Conservation (phyloP, 2,113 vertebrate species). For the Cynoglossus semilaevis region DNA sequence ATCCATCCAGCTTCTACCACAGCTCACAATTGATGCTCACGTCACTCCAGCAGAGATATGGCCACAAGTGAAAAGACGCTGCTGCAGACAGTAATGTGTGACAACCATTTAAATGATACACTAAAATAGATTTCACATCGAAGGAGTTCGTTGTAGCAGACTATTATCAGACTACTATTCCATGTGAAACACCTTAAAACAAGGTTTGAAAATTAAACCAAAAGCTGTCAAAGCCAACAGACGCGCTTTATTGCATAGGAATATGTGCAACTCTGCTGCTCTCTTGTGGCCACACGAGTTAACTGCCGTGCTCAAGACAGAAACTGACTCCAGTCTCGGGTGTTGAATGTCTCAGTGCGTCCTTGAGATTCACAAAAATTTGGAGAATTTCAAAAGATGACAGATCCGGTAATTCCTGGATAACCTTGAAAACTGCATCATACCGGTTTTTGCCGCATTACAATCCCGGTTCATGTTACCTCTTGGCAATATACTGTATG, state of each 20-base stretch:
- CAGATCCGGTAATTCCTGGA: too few relatives aligned
- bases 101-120: conserved; percentile 5
- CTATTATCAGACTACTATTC: too few relatives aligned
- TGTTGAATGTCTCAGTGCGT: conserved; percentile 36
- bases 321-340: conserved; percentile 9
- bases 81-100: background rate
- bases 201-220: background rate
- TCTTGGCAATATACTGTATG: too few relatives aligned
- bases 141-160: too few relatives aligned
- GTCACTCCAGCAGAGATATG: conserved; percentile 19
- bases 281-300: conserved; percentile 42
- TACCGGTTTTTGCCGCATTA: too few relatives aligned
- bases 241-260: background rate
- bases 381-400: conserved; percentile 48
- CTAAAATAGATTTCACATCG: conserved; percentile 3
- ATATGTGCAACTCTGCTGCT: conserved; percentile 48
- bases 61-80: conserved; percentile 28
- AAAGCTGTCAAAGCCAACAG: background rate
- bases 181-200: too few relatives aligned
- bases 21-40: conserved; percentile 43
- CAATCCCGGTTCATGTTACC: too few relatives aligned
- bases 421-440: too few relatives aligned
- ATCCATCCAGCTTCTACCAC: too few relatives aligned
- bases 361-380: conserved; percentile 54
- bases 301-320: conserved; percentile 3